Evolutionary conservation across 2,797 vertebrate species (phyloP).

Genomic region (Cyclura pinguis): DNA sequence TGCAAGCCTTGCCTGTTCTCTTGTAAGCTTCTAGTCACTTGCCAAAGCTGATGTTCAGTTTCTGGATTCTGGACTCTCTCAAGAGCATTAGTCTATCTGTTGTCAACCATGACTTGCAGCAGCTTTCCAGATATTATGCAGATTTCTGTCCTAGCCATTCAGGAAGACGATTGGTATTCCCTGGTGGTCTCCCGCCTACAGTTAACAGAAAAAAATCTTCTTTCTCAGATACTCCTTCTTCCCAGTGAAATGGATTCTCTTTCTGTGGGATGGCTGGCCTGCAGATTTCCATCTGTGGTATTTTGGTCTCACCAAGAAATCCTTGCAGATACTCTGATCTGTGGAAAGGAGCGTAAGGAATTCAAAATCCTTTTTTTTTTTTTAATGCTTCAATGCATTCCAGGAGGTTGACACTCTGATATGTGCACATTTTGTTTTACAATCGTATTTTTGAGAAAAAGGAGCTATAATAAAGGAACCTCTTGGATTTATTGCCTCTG

Average conservation of each 20-base stretch:
- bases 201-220: neutral
- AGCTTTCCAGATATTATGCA: no score
- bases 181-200: no score
- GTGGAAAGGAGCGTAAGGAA: neutral
- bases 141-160: no score
- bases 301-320: neutral
- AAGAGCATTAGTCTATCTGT: no score
- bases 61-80: no score
- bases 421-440: constrained; percentile 52
- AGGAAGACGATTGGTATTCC: no score
- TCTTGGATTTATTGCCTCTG: constrained; percentile 26
- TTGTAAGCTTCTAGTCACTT: no score
- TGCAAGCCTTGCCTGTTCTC: no score
- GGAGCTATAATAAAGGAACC: constrained; percentile 34
- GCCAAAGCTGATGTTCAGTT: no score
- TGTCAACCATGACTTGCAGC: no score
- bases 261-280: neutral
- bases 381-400: neutral
- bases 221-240: neutral
- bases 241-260: neutral
- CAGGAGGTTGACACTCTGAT: constrained; percentile 15
- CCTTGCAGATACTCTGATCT: neutral
- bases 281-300: neutral
- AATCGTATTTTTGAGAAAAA: constrained; percentile 1
- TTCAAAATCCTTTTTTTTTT: neutral